phyloP scores from a whole-genome alignment of 2,888 invertebrate genomes.

The Poecilobothrus nobilitatus region DNA sequence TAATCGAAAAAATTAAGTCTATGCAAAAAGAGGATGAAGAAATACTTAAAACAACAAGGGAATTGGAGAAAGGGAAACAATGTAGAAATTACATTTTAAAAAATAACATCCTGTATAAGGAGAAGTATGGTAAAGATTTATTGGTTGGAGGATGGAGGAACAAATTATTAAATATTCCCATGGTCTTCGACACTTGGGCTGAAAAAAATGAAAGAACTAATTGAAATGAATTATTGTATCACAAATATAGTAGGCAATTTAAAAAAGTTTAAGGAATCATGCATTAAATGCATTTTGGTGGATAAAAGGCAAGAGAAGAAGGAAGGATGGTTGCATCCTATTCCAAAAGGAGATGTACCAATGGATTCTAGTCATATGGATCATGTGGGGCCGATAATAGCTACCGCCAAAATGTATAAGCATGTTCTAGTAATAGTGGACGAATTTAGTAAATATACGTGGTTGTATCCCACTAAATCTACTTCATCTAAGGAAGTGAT shows the following conservation, averaged over 20 bases:
- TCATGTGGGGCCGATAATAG: constrained; percentile 31
- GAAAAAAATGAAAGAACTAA: constrained; percentile 12
- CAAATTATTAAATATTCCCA: constrained; percentile 11
- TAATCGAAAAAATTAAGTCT: background rate
- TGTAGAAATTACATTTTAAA: constrained; percentile 8
- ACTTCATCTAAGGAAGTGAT: background rate
- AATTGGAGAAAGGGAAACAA: background rate
- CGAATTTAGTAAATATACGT: background rate
- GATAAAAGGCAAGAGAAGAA: constrained; percentile 30
- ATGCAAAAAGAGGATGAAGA: background rate
- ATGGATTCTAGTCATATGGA: constrained; percentile 31
- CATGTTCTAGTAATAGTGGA: constrained; percentile 5
- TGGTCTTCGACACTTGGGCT: constrained; percentile 8
- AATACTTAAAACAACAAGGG: background rate
- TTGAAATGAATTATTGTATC: constrained; percentile 6
- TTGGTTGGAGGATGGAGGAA: constrained; percentile 14
- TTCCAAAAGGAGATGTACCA: constrained; percentile 31
- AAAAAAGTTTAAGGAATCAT: background rate
- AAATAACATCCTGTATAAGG: constrained; percentile 10
- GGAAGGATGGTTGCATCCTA: constrained; percentile 31
- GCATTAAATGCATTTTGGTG: constrained; percentile 17
- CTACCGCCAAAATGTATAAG: constrained; percentile 4
- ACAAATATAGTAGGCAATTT: constrained; percentile 1
- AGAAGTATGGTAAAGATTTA: constrained; percentile 9
- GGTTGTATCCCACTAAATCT: background rate